Evolutionary conservation across 1,140 invertebrate genomes (phyloP), one percentile per base, ranked within the genome.

Genomic region (Macrosteles quadrilineatus): DNA sequence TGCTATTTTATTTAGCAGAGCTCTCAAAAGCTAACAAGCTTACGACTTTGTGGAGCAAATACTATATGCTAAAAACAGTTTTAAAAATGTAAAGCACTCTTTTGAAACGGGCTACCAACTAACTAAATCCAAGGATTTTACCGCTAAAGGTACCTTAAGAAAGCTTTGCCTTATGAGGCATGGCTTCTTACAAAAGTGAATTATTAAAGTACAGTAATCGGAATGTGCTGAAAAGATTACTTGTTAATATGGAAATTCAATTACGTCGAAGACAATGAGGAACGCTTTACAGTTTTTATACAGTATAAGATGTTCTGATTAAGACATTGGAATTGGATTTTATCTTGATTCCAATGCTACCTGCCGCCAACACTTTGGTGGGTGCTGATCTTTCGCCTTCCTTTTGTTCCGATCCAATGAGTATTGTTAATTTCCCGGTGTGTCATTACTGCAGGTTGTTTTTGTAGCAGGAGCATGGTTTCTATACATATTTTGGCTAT

Each of bases 201-300:
- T 50, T n/a, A 9, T 19, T 9, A 4, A 19, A 11, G 4, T 50
- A n/a, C 4, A 50, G n/a, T 50, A 23, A 9, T 50, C 47, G 47
- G 21, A 50, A n/a, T n/a, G 6, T 50, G n/a, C 47, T n/a, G 47
- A 50, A 50, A 50, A 50, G 47, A 50, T 50, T 4, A 50, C 21
- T 50, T 50, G 21, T 19, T 50, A 19, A 50, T 9, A 3, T 50
- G 4, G 47, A 50, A 50, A 50, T 50, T 50, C n/a, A 50, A 50
- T 50, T 4, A 50, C 3, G 47, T 50, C 3, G n/a, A 50, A 50
- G 47, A 50, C 47, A 50, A 50, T 19, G 6, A n/a, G 17, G n/a
- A 50, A 19, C n/a, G n/a, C 47, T n/a, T 50, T 50, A 50, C 6
- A 50, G 47, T 50, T 50, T 50, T 6, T 19, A 4, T 50, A n/a